Base-by-base conservation (phyloP, 1,140 invertebrate species). In the Lasaia peninsularis region DNA sequence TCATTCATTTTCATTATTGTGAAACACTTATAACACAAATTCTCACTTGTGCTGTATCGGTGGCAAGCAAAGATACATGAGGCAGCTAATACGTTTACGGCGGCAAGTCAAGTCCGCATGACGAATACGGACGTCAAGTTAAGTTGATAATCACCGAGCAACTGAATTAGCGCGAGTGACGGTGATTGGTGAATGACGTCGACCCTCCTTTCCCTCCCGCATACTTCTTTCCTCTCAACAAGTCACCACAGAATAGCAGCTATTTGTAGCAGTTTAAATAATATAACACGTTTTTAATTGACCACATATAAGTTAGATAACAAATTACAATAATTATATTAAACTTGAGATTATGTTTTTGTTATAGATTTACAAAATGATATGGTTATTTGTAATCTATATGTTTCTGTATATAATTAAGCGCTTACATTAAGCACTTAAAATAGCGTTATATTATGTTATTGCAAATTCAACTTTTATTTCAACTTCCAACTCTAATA, bases 21-120 rank as follows among this genome's bases (percentile, higher is more conserved):
- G 35, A 65, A 59, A 67, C 60, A 63, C 62, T 56, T 55, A 32
- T 56, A 60, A 48, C 58, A 62, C 65, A 54, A 34, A 35, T 52
- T 56, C 83, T 87, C 81, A 87, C 81, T 85, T 87, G 83, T 80
- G 71, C 52, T 75, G 76, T 72, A 69, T 78, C 58, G 69, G 65
- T 71, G 55, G 70, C 70, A 72, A 67, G 73, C 78, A 73, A 76
- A 78, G 77, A 84, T 80, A 73, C 82, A 84, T 86, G 73, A 80
- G 77, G 69, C 75, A 71, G 75, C 55, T 77, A 65, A 32, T 67
- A 51, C 60, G 65, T 67, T 73, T 67, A 65, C 71, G 64, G 68
- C 70, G 71, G 73, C 67, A 73, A 77, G 60, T 80, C 65, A 83
- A 72, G 70, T 73, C 73, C 62, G 73, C 82, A 84, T 84, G 66